A percentile compares a stretch with the other conserved stretches of the same genome.
These are phyloP conservation scores for Synaphobranchus kaupii DNA, from an alignment of 2,797 vertebrate genomes.

Conservation along the genomic window DNA sequence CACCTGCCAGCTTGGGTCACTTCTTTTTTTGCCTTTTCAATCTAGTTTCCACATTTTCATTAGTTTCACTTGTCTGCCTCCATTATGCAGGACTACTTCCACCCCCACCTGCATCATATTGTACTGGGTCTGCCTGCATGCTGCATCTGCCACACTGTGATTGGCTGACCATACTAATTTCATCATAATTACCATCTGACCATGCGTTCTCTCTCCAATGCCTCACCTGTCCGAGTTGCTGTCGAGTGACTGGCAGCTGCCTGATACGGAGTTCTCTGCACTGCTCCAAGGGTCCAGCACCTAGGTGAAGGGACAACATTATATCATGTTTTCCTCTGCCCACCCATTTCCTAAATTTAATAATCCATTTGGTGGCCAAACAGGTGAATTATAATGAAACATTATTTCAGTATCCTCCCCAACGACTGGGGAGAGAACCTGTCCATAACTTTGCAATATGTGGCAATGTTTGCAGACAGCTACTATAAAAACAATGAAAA, in stretches of 20 bases:
- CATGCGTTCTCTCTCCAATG: too few species aligned
- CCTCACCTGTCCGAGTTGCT: slow-evolving; percentile 90
- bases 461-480: neutral
- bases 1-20: neutral
- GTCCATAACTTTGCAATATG: neutral
- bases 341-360: neutral
- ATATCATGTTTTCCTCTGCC: neutral
- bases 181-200: neutral
- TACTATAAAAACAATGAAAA: neutral
- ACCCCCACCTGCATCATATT: neutral
- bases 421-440: neutral
- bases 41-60: neutral
- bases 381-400: neutral
- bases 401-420: neutral
- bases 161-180: neutral
- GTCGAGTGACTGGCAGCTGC: slow-evolving; percentile 96
- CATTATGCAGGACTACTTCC: neutral
- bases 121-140: neutral
- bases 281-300: slow-evolving; percentile 94
- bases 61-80: neutral
- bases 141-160: neutral
- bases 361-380: neutral
- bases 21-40: neutral
- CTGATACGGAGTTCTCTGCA: slow-evolving; percentile 92
- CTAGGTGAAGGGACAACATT: slow-evolving; percentile 61